phyloP scores from a whole-genome alignment of 2,888 invertebrate species.

The Copidosoma aretas region DNA sequence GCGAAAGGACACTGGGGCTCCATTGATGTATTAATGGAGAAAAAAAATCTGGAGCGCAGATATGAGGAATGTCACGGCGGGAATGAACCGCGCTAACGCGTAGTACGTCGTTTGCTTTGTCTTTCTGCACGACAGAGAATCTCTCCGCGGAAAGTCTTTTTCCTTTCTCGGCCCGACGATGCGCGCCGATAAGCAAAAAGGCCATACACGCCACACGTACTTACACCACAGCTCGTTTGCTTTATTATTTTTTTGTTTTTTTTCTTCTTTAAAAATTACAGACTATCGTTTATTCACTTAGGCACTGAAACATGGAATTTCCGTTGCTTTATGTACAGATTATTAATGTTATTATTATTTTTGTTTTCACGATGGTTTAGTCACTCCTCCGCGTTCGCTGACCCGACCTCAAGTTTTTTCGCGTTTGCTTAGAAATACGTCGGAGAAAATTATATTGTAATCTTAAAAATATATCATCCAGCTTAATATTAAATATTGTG shows the following conservation, averaged over 20 bases:
- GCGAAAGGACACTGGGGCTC: not conserved
- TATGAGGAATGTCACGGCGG: conserved; percentile 25
- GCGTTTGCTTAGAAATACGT: not conserved
- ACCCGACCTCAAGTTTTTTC: conserved; percentile 23
- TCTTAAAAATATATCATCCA: not conserved
- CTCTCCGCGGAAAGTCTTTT: conserved; percentile 23
- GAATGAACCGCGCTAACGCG: conserved; percentile 24
- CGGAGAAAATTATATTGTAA: not conserved
- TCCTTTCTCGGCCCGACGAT: conserved; percentile 24
- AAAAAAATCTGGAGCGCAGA: conserved; percentile 26
- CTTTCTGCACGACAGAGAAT: conserved; percentile 4
- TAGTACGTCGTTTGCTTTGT: conserved; percentile 9
- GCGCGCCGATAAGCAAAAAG: conserved; percentile 42
- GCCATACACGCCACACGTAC: conserved; percentile 46
- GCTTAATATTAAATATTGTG: not conserved
- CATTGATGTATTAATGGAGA: not conserved
- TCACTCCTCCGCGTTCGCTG: not conserved
- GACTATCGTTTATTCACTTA: conserved; percentile 52
- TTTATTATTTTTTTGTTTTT: not conserved
- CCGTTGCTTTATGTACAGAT: conserved; percentile 41
- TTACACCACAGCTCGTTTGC: conserved; percentile 27
- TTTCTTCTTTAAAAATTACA: conserved; percentile 46
- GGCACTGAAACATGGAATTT: conserved; percentile 58
- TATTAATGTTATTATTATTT: conserved; percentile 17
- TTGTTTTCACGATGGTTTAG: conserved; percentile 17